Base-by-base conservation (phyloP, 2,888 invertebrate genomes). In the Hydroisotoma schaefferi region DNA sequence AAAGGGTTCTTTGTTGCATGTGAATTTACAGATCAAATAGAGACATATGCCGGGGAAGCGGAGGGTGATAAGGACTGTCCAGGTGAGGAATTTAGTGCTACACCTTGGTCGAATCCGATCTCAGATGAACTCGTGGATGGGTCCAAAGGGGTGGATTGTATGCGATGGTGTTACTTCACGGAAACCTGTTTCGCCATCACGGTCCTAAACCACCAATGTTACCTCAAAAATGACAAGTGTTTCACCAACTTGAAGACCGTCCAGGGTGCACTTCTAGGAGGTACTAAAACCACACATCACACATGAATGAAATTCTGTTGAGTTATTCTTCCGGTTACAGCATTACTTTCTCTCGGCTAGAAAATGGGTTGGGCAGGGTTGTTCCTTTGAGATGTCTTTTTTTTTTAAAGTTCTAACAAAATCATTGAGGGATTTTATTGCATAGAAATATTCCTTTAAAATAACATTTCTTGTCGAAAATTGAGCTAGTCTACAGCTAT, bases 101-200 rank as follows among this genome's bases (percentile, higher is more conserved):
- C 59, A 52, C 8, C 57, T 18, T 68, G 68, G 68, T 62, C 68
- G 27, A 63, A 68, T 59, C 68, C 68, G 20, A 55, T 68, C 47
- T 60, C 58, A 25, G 58, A 57, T 23, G 57, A 55, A 40, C 40
- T 60, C 46, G 60, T 66, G 37, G 52, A 43, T 44, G 27, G 55
- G 28, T 27, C 46, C n/a, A 40, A 33, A 25, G 68, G 68, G 28
- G 57, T 64, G 10, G 68, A 68, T 44, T 68, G 68, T 46, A 55
- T 66, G 60, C 49, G 68, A 52, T 49, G 65, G 49, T 69, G 69
- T 48, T 59, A 60, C 38, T 55, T 60, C 26, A 58, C 57, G 2
- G 56, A 66, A 44, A 67, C 65, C 26, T 69, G 69, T 54, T 69
- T 69, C 33, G 66, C 57, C 15, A 52, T 69, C 43, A 29, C 62